phyloP scores from a whole-genome alignment of 2,888 invertebrate genomes.

The Chaetogeoica ovagalla region DNA sequence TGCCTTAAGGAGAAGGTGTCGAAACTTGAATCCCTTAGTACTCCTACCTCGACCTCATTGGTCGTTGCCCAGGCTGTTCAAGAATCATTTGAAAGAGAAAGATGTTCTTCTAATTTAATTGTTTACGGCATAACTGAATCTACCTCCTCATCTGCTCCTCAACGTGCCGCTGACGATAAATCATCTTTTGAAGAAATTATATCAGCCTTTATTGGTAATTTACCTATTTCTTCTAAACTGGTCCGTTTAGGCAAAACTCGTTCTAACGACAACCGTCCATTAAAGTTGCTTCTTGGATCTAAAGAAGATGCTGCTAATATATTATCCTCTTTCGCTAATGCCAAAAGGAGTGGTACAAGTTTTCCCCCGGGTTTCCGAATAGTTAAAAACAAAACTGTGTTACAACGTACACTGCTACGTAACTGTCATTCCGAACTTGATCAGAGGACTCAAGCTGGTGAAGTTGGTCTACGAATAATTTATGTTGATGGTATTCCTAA shows the following conservation, averaged over 20 bases:
- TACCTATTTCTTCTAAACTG: neutral
- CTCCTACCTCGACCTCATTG: neutral
- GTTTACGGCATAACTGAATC: neutral
- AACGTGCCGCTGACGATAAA: neutral
- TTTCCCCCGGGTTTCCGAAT: neutral
- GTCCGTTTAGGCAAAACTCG: neutral
- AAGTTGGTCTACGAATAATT: slow-evolving; percentile 5
- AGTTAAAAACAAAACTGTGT: neutral
- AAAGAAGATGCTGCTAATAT: slow-evolving; percentile 7
- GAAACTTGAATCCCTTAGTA: neutral
- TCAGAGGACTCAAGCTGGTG: neutral
- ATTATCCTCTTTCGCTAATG: neutral
- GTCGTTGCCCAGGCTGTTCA: neutral
- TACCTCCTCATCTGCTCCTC: neutral
- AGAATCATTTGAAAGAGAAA: neutral
- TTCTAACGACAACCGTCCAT: neutral
- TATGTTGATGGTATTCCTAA: slow-evolving; percentile 7
- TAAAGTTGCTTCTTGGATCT: slow-evolving; percentile 16
- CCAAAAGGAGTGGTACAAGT: neutral
- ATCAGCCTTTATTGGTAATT: neutral
- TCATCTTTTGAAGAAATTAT: neutral
- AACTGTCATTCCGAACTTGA: slow-evolving; percentile 5
- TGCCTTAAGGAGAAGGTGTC: neutral
- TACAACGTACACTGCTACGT: neutral
- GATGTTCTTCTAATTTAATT: neutral